Conservation (phyloP, 2,797 vertebrate species). For the Premnoplex brunnescens region DNA sequence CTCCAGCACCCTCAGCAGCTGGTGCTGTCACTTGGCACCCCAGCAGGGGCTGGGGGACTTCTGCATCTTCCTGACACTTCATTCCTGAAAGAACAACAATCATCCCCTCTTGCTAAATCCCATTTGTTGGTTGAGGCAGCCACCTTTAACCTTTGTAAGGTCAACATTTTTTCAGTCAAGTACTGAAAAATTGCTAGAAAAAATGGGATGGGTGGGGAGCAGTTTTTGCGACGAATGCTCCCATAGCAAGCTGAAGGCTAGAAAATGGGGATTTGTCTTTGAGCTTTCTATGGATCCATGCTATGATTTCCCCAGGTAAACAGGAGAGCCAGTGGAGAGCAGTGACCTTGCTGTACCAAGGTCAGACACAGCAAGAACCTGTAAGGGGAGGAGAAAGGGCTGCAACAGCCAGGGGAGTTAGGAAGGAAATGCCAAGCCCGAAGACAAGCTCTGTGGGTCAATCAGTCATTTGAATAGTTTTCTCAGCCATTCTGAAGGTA, state of each 20-base stretch:
- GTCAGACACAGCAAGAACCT: no score
- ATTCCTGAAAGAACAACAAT: conserved; percentile 63
- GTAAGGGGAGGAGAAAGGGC: not conserved
- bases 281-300: not conserved
- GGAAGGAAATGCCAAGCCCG: not conserved
- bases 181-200: not conserved
- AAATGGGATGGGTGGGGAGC: not conserved
- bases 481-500: not conserved
- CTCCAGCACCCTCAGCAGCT: conserved; percentile 66
- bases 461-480: not conserved
- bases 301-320: not conserved
- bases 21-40: conserved; percentile 64
- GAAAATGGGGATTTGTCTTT: not conserved
- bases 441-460: not conserved
- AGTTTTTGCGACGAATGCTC: not conserved
- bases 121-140: conserved; percentile 69
- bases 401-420: not conserved
- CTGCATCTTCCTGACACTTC: conserved; percentile 73
- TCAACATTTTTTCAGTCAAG: conserved; percentile 30
- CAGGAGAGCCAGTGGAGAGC: not conserved
- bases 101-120: conserved; percentile 5
- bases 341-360: not conserved
- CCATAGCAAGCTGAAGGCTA: not conserved
- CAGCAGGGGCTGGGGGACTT: conserved; percentile 47
- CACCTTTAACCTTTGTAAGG: conserved; percentile 73